These are phyloP conservation scores for Mythimna impura DNA, from an alignment of 2,888 invertebrate genomes.

Conservation along the genomic window DNA sequence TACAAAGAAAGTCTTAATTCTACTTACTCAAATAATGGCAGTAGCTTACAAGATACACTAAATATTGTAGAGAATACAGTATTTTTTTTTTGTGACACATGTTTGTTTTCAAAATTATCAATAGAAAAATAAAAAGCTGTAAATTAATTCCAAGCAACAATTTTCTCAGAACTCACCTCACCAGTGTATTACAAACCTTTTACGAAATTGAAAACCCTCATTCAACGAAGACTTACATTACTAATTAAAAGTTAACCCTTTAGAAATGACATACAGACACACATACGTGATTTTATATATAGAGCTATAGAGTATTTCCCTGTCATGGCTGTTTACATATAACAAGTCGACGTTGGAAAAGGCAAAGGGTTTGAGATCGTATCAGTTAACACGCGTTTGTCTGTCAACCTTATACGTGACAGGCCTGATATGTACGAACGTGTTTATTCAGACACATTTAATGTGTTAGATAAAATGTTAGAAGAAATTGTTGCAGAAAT, in stretches of 20 bases:
- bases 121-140: background rate
- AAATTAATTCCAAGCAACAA: background rate
- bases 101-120: background rate
- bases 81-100: too few relatives aligned
- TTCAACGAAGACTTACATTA: conserved; percentile 14
- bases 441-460: conserved; percentile 54
- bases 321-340: conserved; percentile 44
- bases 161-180: background rate
- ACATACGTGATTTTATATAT: conserved; percentile 39
- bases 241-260: conserved; percentile 37
- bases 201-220: background rate
- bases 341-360: conserved; percentile 51
- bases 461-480: conserved; percentile 37
- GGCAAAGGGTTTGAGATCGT: conserved; percentile 60
- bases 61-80: background rate
- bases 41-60: background rate
- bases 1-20: too few relatives aligned
- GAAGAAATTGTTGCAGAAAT: conserved; percentile 12
- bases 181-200: background rate
- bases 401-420: conserved; percentile 57
- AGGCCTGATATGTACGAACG: conserved; percentile 40
- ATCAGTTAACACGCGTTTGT: conserved; percentile 59
- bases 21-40: background rate
- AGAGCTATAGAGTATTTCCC: conserved; percentile 31
- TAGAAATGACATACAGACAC: conserved; percentile 4